phyloP scores from a whole-genome alignment of 2,113 vertebrate genomes.

The Oncorhynchus mykiss region DNA sequence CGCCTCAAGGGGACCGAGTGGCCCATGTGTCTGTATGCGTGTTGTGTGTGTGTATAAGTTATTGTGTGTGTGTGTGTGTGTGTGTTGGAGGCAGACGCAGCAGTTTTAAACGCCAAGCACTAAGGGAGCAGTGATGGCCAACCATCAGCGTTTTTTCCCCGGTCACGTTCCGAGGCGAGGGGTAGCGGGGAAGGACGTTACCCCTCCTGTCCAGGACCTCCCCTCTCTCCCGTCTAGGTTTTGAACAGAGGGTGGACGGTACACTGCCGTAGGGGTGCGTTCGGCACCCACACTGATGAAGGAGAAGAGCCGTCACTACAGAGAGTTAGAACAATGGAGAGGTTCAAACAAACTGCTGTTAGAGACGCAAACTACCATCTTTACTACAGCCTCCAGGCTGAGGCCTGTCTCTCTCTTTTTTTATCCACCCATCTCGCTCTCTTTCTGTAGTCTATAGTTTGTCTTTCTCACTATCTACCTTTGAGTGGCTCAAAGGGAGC shows the following conservation, averaged over 20 bases:
- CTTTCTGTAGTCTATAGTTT: neutral
- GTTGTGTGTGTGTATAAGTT: slow-evolving; percentile 14
- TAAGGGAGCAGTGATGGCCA: slow-evolving; percentile 57
- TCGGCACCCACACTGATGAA: slow-evolving; percentile 37
- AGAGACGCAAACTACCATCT: neutral
- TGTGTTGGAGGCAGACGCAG: slow-evolving; percentile 61
- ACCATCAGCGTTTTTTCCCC: slow-evolving; percentile 72
- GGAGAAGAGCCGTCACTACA: slow-evolving; percentile 51
- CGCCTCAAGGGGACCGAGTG: too few relatives aligned
- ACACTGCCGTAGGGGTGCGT: slow-evolving; percentile 21
- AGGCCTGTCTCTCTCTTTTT: slow-evolving; percentile 18
- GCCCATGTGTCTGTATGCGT: slow-evolving; percentile 16
- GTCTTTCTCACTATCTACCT: neutral
- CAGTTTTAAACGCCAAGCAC: slow-evolving; percentile 67
- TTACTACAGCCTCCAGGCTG: slow-evolving; percentile 54
- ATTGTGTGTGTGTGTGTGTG: slow-evolving; percentile 33
- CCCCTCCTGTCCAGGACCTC: slow-evolving; percentile 11
- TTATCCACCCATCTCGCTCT: neutral
- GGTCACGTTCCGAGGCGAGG: slow-evolving; percentile 20
- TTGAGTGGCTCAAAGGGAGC: slow-evolving; percentile 54
- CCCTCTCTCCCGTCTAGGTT: slow-evolving; percentile 2
- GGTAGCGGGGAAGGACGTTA: neutral
- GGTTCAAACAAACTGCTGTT: slow-evolving; percentile 55
- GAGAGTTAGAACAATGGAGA: slow-evolving; percentile 27
- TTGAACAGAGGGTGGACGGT: neutral